Evolutionary conservation across 2,113 vertebrate genomes (phyloP).

Genomic region (Pristiophorus japonicus): DNA sequence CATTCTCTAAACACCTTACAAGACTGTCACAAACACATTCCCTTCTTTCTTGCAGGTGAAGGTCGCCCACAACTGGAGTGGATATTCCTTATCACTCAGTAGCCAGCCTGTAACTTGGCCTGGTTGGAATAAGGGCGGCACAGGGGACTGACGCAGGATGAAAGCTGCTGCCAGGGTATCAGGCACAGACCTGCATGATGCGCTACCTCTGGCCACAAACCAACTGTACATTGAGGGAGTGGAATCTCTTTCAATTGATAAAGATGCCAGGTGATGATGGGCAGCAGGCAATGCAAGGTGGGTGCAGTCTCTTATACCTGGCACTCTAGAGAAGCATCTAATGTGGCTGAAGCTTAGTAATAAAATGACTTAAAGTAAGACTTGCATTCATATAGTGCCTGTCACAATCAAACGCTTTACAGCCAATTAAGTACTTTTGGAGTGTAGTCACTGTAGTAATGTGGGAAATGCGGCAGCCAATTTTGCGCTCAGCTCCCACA

Average conservation of each 20-base stretch:
- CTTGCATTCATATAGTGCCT: too few relatives aligned
- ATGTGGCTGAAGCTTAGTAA: neutral
- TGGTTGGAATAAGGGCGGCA: neutral
- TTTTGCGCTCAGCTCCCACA: too few relatives aligned
- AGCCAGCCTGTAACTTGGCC: neutral
- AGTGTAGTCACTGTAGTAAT: too few relatives aligned
- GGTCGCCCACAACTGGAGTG: neutral
- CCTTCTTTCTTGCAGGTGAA: neutral
- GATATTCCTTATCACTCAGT: neutral
- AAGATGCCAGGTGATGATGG: neutral
- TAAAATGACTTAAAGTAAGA: too few relatives aligned
- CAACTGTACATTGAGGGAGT: neutral
- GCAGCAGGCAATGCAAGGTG: neutral
- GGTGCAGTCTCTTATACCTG: neutral
- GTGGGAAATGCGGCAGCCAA: too few relatives aligned
- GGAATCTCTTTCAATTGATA: neutral
- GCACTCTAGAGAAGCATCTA: neutral
- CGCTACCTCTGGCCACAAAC: neutral
- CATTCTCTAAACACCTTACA: neutral
- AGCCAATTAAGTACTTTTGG: too few relatives aligned
- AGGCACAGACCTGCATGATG: neutral
- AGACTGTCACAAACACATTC: neutral
- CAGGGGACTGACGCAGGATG: neutral
- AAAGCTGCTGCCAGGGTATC: neutral
- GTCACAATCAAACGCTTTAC: too few relatives aligned